phyloP scores from a whole-genome alignment of 1,140 invertebrate species.

The Drosophila kikkawai region DNA sequence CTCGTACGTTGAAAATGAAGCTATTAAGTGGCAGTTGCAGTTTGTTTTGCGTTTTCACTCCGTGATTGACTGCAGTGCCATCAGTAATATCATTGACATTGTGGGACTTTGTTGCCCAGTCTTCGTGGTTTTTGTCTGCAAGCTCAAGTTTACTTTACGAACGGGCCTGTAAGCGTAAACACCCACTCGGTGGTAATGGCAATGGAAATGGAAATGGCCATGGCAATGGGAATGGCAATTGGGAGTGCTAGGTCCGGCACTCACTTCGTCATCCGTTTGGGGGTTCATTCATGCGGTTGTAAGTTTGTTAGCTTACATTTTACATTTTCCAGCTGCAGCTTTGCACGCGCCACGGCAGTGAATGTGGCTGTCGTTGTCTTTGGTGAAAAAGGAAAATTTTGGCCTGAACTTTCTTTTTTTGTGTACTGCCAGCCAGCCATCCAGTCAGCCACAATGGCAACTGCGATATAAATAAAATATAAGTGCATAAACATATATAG shows the following conservation, averaged over 20 bases:
- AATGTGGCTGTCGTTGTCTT: slow-evolving; percentile 75
- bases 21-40: slow-evolving; percentile 75
- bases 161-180: slow-evolving; percentile 27
- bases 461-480: slow-evolving; percentile 78
- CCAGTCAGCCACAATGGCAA: slow-evolving; percentile 46
- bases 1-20: slow-evolving; percentile 60
- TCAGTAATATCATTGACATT: slow-evolving; percentile 42
- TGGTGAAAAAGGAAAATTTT: slow-evolving; percentile 75
- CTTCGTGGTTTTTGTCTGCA: slow-evolving; percentile 25
- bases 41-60: slow-evolving; percentile 67
- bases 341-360: slow-evolving; percentile 58
- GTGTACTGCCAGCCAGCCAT: slow-evolving; percentile 48
- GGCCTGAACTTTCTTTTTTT: slow-evolving; percentile 81
- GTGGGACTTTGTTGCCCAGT: slow-evolving; percentile 15
- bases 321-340: slow-evolving; percentile 71
- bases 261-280: slow-evolving; percentile 58
- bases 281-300: slow-evolving; percentile 67
- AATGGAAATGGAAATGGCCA: slow-evolving; percentile 46
- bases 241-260: slow-evolving; percentile 58
- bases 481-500: slow-evolving; percentile 46
- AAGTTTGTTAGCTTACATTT: slow-evolving; percentile 71
- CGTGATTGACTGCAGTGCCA: slow-evolving; percentile 33
- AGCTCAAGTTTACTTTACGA: background rate
- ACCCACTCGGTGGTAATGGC: slow-evolving; percentile 61
- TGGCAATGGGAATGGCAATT: slow-evolving; percentile 48